Conservation (phyloP, 2,888 invertebrate species). For the Spilosoma lubricipeda region DNA sequence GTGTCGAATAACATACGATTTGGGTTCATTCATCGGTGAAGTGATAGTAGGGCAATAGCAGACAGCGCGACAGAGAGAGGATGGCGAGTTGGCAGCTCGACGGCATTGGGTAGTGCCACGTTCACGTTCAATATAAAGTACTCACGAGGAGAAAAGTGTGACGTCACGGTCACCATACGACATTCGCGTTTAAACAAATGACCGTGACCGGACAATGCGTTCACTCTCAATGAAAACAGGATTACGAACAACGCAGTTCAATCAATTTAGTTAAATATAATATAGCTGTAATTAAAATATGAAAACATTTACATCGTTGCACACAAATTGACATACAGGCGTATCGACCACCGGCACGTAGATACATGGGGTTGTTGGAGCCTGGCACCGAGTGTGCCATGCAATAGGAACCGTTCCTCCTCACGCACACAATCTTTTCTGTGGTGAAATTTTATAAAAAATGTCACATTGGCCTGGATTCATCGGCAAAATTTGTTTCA, state of each 20-base stretch:
- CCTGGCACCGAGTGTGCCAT: constrained; percentile 77
- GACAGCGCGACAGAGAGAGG: constrained; percentile 73
- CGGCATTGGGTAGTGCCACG: constrained; percentile 49
- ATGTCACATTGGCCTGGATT: constrained; percentile 58
- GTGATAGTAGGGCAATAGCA: constrained; percentile 79
- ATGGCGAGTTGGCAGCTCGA: constrained; percentile 52
- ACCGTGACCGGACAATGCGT: constrained; percentile 74
- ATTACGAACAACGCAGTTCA: constrained; percentile 59
- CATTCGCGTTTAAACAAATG: constrained; percentile 64
- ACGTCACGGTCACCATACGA: constrained; percentile 60
- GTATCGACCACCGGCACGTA: constrained; percentile 69
- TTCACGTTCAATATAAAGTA: constrained; percentile 52
- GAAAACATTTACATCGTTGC: constrained; percentile 43
- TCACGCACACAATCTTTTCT: constrained; percentile 71
- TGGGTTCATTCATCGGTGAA: constrained; percentile 66
- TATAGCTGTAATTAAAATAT: constrained; percentile 51
- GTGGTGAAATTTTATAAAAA: constrained; percentile 64
- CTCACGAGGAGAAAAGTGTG: constrained; percentile 62
- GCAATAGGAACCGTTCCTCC: constrained; percentile 65
- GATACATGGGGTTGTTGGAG: constrained; percentile 69
- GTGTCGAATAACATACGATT: constrained; percentile 56
- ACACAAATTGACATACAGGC: constrained; percentile 58
- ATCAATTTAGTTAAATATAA: constrained; percentile 53
- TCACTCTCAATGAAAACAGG: constrained; percentile 74
- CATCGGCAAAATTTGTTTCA: constrained; percentile 29